Evolutionary conservation across 2,888 invertebrate genomes (phyloP), one percentile per base, ranked within the genome.

Genomic region (Camptogramma bilineatum): DNA sequence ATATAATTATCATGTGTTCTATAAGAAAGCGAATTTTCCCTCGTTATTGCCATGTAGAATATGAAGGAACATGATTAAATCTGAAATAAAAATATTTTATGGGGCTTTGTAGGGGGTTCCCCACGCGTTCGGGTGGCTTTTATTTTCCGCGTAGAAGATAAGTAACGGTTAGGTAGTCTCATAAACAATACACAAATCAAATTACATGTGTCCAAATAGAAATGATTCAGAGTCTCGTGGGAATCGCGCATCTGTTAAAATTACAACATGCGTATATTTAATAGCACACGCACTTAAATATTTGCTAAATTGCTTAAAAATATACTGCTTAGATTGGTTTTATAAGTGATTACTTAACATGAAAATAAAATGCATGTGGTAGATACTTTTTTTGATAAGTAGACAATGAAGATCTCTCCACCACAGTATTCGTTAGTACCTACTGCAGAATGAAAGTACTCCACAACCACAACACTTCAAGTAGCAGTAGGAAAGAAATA

Each of bases 1-100:
- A 17, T 46, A 28, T 8, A n/a, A 52, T 21, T 46, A 28, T 8
- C n/a, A 52, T 21, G 52, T 52, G 10, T 54, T 13, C 16, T 47
- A 47, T 8, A 47, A 31, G 46, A 31, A 55, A 24, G 31, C 47
- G 34, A 48, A 48, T 56, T 56, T 39, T 21, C 48, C 18, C 18
- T 55, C 21, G 56, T 19, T 48, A 48, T 48, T 56, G 18, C 48
- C 31, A 4, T 56, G 39, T 48, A 56, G 31, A 18, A 31, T 34
- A 19, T 16, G n/a, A 48, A 4, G 48, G 18, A 39, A 51, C 34
- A 58, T 39, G 21, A 24, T 51, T 21, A 39, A 28, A 42, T 18
- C 21, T 21, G 48, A 48, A 18, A 18, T 39, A 52, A 39, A 19
- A 42, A 39, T 21, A 21, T 53, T 53, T 34, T 10, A 16, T 31